A percentile compares a stretch with the other conserved stretches of the same genome.
These are phyloP conservation scores for Oostethus manadensis DNA, from an alignment of 2,113 vertebrate species.

Conservation along the genomic window DNA sequence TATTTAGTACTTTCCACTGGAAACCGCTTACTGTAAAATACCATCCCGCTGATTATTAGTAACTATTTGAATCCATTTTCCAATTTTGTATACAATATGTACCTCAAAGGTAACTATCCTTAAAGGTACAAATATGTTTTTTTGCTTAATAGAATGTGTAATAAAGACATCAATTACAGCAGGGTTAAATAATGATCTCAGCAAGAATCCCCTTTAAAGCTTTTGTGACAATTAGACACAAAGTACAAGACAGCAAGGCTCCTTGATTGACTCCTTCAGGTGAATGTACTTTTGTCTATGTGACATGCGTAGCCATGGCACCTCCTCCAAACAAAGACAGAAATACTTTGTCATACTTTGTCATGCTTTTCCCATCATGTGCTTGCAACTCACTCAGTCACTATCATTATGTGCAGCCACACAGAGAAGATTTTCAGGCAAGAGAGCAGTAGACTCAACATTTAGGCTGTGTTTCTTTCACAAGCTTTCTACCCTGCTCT, in stretches of 20 bases:
- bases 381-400: slow-evolving; percentile 22
- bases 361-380: slow-evolving; percentile 1
- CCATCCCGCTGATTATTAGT: too few relatives aligned
- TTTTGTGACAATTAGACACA: slow-evolving; percentile 32
- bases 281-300: slow-evolving; percentile 20
- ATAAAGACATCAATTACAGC: too few relatives aligned
- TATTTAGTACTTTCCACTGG: background rate
- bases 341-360: slow-evolving; percentile 8
- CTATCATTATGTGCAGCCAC: slow-evolving; percentile 62
- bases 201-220: slow-evolving; percentile 31
- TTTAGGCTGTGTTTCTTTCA: slow-evolving; percentile 37
- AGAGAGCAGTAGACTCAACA: slow-evolving; percentile 55
- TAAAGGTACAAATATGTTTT: too few relatives aligned
- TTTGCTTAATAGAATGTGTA: too few relatives aligned
- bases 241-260: slow-evolving; percentile 4
- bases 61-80: too few relatives aligned
- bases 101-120: too few relatives aligned
- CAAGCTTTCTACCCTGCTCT: slow-evolving; percentile 23
- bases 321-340: slow-evolving; percentile 28
- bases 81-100: too few relatives aligned
- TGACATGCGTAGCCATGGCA: slow-evolving; percentile 2
- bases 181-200: slow-evolving; percentile 5
- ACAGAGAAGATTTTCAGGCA: slow-evolving; percentile 47
- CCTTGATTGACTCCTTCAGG: slow-evolving; percentile 10
- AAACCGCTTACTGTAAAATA: background rate